Base-by-base conservation (phyloP, 1,140 invertebrate genomes). In the Ostrea edulis region DNA sequence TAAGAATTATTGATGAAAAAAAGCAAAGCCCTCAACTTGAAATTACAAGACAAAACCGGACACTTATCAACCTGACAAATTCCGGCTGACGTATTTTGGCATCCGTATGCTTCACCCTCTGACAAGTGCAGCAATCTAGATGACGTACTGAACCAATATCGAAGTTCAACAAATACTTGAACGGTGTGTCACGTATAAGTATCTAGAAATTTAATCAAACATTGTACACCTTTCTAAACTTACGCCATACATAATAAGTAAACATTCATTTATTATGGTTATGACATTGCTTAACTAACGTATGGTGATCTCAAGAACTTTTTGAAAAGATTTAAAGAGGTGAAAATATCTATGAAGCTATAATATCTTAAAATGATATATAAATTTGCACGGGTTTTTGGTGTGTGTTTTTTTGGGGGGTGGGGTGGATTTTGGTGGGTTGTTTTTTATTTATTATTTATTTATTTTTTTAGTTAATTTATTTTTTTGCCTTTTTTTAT, bases 61-160 rank as follows among this genome's bases (percentile, higher is more conserved):
- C 68, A 77, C 25, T 77, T 77, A 77, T 77, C 68, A 77, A 77
- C 68, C 68, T 77, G 22, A 77, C 68, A 77, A 77, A 77, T 77
- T 77, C 68, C 68, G 68, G 68, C 25, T 77, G 22, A 77, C 29
- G 68, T 77, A 35, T 77, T 77, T 29, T 44, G 68, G 68, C 68
- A 77, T 25, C 22, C 25, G 68, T 8, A 77, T 29, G 25, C 68
- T 9, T 35, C 68, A 77, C 68, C 29, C 25, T 35, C 22, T 77
- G 68, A 77, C 68, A 77, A 77, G 68, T 77, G 68, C 25, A 77
- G 29, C 68, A 77, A 77, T 77, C 8, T 77, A 25, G 29, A 77
- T 77, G 68, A 77, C 68, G 68, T 14, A 77, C 68, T 25, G 12
- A 77, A 77, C 0, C 25, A 77, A 77, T 77, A 77, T 77, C 55